Evolutionary conservation across 2,888 invertebrate species (phyloP), one percentile per base, ranked within the genome.

Genomic region (Gasteruption jaculator): DNA sequence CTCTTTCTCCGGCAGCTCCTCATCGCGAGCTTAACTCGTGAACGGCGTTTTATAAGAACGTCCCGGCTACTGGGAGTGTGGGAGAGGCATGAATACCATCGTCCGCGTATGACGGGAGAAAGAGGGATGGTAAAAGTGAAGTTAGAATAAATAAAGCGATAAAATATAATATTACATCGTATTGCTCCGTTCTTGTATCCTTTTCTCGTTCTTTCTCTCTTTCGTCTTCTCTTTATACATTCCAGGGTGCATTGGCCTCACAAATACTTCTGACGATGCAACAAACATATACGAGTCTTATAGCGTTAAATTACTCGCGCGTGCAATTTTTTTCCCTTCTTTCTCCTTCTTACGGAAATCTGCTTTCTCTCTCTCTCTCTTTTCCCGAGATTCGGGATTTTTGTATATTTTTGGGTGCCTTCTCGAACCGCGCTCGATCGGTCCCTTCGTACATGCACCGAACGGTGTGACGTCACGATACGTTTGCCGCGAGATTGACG

Each of bases 131-230:
- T 51, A 53, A 52, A 57, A 54, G 60, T 52, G 62, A 64, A 59
- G 63, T 66, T 66, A 66, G 63, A 68, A 67, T 67, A 68, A 68
- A 68, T 68, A 68, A 68, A 66, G 67, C 66, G 68, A 68, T 68
- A 67, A 67, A 68, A 68, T 68, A 65, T 63, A 63, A 64, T 64
- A 64, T 64, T 65, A 65, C 66, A 64, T 67, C 58, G 69, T 63
- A 66, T 62, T 63, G 65, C 62, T 62, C 59, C 55, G 57, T 54
- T 19, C 15, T 34, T 24, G 7, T 8, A 24, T 24, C 24, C n/a
- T n/a, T 24, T 24, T 24, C 26, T 18, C 29, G 29, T 22, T 18
- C 5, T 38, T 19, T 29, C 25, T 40, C 33, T 38, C 15, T 32
- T 11, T 38, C 33, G n/a, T 31, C 16, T 5, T 12, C 18, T 20